Percentiles rank a stretch among this genome's conserved stretches.
These are phyloP conservation scores for Tetrax tetrax DNA, from an alignment of 2,113 vertebrate species.

Conservation along the genomic window DNA sequence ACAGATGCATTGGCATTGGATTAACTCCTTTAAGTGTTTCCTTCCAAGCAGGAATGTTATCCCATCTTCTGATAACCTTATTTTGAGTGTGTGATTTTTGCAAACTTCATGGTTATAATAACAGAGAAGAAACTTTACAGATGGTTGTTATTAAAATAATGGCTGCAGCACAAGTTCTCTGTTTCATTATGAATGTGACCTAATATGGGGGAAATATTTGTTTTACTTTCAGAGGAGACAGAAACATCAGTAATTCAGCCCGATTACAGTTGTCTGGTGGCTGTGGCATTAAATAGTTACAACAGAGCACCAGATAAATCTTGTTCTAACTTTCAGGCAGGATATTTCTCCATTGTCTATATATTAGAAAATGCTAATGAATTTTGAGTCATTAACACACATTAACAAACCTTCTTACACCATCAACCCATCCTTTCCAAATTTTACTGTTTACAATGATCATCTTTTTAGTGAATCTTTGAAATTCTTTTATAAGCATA, in stretches of 20 bases:
- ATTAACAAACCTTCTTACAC: neutral
- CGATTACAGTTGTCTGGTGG: neutral
- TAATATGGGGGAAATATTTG: neutral
- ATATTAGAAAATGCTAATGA: neutral
- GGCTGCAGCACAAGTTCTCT: neutral
- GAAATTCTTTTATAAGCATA: neutral
- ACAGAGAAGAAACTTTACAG: neutral
- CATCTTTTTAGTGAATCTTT: neutral
- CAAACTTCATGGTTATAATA: neutral
- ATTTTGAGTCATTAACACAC: neutral
- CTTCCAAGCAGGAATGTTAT: neutral
- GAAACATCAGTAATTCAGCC: neutral
- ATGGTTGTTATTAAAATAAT: slow-evolving; percentile 8
- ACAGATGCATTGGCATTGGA: neutral
- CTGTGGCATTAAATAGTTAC: neutral
- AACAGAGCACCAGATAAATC: neutral
- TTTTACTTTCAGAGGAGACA: neutral
- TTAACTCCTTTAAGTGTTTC: neutral
- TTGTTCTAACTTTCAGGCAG: neutral
- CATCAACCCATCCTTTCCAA: neutral
- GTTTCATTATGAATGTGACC: neutral
- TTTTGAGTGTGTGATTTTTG: slow-evolving; percentile 12
- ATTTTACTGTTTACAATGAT: neutral
- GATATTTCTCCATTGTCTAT: neutral
- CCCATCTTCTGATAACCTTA: slow-evolving; percentile 14